Conservation (phyloP, 2,113 vertebrate species). For the Chascanopsetta lugubris region DNA sequence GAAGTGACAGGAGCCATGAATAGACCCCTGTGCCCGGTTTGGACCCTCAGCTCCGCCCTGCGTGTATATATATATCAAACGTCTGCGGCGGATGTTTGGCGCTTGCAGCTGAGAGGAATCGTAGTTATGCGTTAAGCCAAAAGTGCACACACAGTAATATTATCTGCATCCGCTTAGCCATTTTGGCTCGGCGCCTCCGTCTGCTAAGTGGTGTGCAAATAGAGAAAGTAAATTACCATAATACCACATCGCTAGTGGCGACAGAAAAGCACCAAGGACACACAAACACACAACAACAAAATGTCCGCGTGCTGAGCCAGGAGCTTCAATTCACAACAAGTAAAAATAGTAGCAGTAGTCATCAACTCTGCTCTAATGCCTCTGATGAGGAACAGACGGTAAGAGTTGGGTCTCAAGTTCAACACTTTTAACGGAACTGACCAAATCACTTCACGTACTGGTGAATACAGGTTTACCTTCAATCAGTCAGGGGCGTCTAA, state of each 20-base stretch:
- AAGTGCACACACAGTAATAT: slow-evolving; percentile 41
- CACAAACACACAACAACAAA: not conserved
- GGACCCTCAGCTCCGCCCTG: not conserved
- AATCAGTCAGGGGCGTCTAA: too few species aligned
- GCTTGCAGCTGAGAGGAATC: slow-evolving; percentile 3
- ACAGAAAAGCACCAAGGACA: slow-evolving; percentile 44
- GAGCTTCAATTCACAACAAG: slow-evolving; percentile 10
- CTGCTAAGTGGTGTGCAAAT: slow-evolving; percentile 54
- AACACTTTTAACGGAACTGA: too few species aligned
- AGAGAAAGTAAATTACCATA: slow-evolving; percentile 62
- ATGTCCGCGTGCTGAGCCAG: slow-evolving; percentile 33
- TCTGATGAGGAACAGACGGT: not conserved
- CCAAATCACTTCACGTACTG: too few species aligned
- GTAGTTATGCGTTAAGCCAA: slow-evolving; percentile 36
- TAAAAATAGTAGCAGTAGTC: not conserved
- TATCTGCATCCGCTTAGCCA: slow-evolving; percentile 37
- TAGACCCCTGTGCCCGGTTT: not conserved
- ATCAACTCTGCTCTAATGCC: not conserved
- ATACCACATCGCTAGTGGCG: slow-evolving; percentile 34
- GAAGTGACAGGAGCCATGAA: slow-evolving; percentile 3
- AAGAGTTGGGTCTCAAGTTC: too few species aligned
- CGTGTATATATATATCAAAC: slow-evolving; percentile 4
- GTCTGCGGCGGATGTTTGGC: not conserved
- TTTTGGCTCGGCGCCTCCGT: slow-evolving; percentile 39
- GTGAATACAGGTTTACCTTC: too few species aligned